Evolutionary conservation across 2,113 vertebrate species (phyloP).

Genomic region (Trachemys scripta): DNA sequence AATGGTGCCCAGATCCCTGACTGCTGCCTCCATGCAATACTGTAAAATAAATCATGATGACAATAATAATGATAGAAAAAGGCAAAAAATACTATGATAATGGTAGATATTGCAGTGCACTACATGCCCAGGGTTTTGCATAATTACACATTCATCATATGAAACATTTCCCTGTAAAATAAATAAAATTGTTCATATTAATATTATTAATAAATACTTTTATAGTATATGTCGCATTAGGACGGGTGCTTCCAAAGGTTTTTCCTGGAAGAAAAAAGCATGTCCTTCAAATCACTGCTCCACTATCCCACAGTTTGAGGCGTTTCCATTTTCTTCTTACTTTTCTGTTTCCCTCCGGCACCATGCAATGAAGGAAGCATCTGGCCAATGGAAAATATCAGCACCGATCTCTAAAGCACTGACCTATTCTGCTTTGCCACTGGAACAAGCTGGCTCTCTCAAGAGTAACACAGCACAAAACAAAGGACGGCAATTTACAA

Average conservation of each 20-base stretch:
- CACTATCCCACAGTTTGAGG: background rate
- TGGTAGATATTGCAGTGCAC: background rate
- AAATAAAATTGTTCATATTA: background rate
- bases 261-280: background rate
- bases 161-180: background rate
- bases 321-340: background rate
- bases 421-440: background rate
- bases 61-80: background rate
- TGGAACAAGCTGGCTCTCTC: background rate
- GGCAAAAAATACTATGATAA: background rate
- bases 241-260: background rate
- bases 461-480: background rate
- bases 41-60: background rate
- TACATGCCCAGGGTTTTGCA: background rate
- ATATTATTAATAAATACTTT: background rate
- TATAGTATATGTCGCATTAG: background rate
- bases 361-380: background rate
- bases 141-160: background rate
- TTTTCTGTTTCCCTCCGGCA: background rate
- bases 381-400: background rate
- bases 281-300: background rate
- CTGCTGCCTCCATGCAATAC: background rate
- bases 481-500: background rate
- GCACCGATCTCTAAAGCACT: background rate
- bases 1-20: background rate